A percentile compares a stretch with the other conserved stretches of the same genome.
Conservation (phyloP, 2,888 invertebrate genomes). For the Fissipunctia ypsillon region DNA sequence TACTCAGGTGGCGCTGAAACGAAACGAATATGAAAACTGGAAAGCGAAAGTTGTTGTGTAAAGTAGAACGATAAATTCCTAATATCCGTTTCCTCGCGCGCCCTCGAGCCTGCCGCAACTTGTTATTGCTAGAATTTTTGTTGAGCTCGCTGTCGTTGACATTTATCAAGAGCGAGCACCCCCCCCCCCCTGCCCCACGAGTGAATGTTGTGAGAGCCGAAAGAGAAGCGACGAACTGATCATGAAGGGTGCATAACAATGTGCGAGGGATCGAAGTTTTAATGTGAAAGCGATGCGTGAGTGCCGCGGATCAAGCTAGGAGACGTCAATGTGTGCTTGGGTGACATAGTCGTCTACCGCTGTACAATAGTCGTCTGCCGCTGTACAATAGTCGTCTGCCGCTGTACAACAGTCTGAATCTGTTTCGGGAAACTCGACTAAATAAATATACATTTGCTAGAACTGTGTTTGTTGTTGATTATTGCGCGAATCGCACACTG, state of each 20-base stretch:
- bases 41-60: conserved; percentile 54
- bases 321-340: background rate
- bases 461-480: background rate
- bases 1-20: conserved; percentile 36
- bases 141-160: conserved; percentile 48
- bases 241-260: conserved; percentile 22
- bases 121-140: conserved; percentile 62
- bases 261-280: background rate
- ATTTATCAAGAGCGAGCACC: conserved; percentile 51
- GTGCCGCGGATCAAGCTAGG: background rate
- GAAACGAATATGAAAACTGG: conserved; percentile 44
- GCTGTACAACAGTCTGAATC: background rate
- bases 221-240: conserved; percentile 32
- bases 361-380: background rate
- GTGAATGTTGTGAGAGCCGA: background rate
- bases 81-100: conserved; percentile 46
- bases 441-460: background rate
- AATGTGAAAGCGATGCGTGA: conserved; percentile 1
- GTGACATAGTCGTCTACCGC: background rate
- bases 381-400: background rate
- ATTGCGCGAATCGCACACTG: background rate
- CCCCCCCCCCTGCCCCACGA: too few relatives aligned
- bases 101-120: conserved; percentile 52
- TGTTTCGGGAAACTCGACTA: conserved; percentile 1
- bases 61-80: conserved; percentile 64